A percentile compares a stretch with the other conserved stretches of the same genome.
Evolutionary conservation across 1,140 invertebrate species (phyloP).

Genomic region (Scaptodrosophila lebanonensis): DNA sequence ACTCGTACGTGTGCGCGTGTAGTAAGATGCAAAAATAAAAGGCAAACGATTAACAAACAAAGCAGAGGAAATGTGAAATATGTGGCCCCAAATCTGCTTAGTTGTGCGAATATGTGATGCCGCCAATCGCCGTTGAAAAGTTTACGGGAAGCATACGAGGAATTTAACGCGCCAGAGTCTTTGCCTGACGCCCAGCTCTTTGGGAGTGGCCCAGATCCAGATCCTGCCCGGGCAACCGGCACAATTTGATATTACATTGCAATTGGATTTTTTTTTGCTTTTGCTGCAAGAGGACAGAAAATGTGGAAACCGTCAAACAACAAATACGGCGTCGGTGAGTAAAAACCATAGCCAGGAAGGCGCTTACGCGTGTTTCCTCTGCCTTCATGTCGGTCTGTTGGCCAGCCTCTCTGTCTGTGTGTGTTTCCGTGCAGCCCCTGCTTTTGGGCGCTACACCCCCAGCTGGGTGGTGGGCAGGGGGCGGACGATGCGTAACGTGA

Average conservation of each 20-base stretch:
- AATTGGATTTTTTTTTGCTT: slow-evolving; percentile 36
- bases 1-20: slow-evolving; percentile 17
- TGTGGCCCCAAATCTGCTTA: too few relatives aligned
- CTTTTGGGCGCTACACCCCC: slow-evolving; percentile 25
- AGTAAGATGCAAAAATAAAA: slow-evolving; percentile 46
- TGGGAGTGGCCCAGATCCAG: slow-evolving; percentile 47
- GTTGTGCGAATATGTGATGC: too few relatives aligned
- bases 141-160: too few relatives aligned
- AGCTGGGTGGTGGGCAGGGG: slow-evolving; percentile 1
- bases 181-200: too few relatives aligned
- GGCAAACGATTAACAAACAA: slow-evolving; percentile 27
- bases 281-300: too few relatives aligned
- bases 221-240: slow-evolving; percentile 9
- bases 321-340: slow-evolving; percentile 76
- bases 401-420: slow-evolving; percentile 8
- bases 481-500: slow-evolving; percentile 57
- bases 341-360: slow-evolving; percentile 1
- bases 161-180: too few relatives aligned
- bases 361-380: neutral
- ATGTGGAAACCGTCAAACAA: slow-evolving; percentile 76
- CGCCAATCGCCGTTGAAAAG: too few relatives aligned
- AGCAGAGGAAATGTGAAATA: slow-evolving; percentile 24
- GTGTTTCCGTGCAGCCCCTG: slow-evolving; percentile 12
- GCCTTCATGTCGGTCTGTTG: neutral
- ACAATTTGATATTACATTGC: slow-evolving; percentile 2